Percentiles rank a stretch among this genome's conserved stretches.
phyloP scores from a whole-genome alignment of 2,888 invertebrate species.

The Pachydiplax longipennis region DNA sequence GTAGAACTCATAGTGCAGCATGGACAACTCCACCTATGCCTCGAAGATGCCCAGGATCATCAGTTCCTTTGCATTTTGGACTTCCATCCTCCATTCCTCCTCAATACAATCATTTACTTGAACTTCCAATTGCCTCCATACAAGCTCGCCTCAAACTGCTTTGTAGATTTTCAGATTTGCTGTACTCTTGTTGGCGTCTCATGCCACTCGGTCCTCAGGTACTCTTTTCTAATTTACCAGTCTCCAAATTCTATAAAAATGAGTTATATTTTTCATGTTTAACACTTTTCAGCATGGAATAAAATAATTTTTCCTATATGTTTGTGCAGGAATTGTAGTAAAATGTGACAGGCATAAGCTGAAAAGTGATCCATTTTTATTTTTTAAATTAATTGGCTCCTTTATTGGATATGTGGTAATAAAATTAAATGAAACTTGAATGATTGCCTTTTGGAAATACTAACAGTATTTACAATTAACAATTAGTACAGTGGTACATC shows the following conservation, averaged over 20 bases:
- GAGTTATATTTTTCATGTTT: neutral
- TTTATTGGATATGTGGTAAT: too few species aligned
- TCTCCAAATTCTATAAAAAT: neutral
- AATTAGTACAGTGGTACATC: too few species aligned
- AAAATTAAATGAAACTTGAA: too few species aligned
- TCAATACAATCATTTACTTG: slow-evolving; percentile 66
- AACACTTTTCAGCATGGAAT: neutral
- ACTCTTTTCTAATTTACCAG: slow-evolving; percentile 30
- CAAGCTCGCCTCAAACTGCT: slow-evolving; percentile 66
- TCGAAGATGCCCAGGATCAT: slow-evolving; percentile 62
- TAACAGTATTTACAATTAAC: too few species aligned
- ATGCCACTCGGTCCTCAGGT: slow-evolving; percentile 62
- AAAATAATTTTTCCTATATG: too few species aligned
- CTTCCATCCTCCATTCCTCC: slow-evolving; percentile 65
- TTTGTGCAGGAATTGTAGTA: too few species aligned
- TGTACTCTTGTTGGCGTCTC: slow-evolving; percentile 67
- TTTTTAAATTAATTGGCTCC: too few species aligned
- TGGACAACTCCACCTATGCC: slow-evolving; percentile 68
- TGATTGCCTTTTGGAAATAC: too few species aligned
- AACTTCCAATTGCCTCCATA: slow-evolving; percentile 62
- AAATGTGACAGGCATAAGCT: too few species aligned
- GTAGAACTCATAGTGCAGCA: slow-evolving; percentile 69
- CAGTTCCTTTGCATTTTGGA: slow-evolving; percentile 63
- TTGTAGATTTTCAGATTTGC: slow-evolving; percentile 68
- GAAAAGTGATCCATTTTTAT: too few species aligned